Conservation (phyloP, 2,888 invertebrate species). For the Trypoxylon attenuatum region DNA sequence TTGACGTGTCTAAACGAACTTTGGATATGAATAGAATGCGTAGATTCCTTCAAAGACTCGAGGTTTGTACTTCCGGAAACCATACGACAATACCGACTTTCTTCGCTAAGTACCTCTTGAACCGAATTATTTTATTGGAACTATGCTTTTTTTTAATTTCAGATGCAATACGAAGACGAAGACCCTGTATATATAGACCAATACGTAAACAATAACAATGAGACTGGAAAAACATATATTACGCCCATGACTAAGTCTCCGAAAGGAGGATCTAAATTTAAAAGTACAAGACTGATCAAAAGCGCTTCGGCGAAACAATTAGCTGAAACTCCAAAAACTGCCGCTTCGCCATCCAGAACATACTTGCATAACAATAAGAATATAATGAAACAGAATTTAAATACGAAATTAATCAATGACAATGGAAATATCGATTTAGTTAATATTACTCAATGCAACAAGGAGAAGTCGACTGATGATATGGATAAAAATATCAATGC, state of each 20-base stretch:
- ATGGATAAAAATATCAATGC: constrained; percentile 3
- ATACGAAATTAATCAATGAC: not conserved
- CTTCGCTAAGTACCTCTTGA: too few relatives aligned
- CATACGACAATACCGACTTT: too few relatives aligned
- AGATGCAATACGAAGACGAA: constrained; percentile 62
- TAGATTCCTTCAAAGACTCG: constrained; percentile 60
- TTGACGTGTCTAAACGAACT: constrained; percentile 60
- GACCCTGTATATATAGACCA: constrained; percentile 52
- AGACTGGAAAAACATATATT: constrained; percentile 12
- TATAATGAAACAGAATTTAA: not conserved
- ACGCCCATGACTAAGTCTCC: not conserved
- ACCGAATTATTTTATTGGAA: too few relatives aligned
- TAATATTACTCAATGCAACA: constrained; percentile 2
- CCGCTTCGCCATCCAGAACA: constrained; percentile 2
- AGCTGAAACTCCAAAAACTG: not conserved
- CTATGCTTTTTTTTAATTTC: constrained; percentile 1
- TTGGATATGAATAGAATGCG: constrained; percentile 63
- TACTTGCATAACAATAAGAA: constrained; percentile 2
- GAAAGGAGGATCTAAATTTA: not conserved
- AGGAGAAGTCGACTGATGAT: constrained; percentile 1
- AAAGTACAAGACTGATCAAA: constrained; percentile 1
- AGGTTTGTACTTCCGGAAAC: too few relatives aligned
- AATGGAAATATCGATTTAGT: constrained; percentile 18
- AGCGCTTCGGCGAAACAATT: constrained; percentile 27
- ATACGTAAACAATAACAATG: constrained; percentile 53